Evolutionary conservation across 2,113 vertebrate genomes (phyloP).

Genomic region (Sclerurus mexicanus): DNA sequence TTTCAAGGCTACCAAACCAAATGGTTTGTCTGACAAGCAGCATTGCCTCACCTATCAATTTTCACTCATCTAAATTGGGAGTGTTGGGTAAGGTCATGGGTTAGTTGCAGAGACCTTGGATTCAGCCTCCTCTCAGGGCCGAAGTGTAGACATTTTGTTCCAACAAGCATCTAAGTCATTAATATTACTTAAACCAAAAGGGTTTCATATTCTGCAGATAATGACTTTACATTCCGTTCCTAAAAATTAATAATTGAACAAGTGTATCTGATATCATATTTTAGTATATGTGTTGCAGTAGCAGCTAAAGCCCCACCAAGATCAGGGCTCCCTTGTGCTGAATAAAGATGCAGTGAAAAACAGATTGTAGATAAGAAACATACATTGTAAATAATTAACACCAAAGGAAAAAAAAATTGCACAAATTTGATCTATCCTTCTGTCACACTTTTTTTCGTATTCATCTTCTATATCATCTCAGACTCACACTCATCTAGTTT

Average conservation of each 20-base stretch:
- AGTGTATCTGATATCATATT: not conserved
- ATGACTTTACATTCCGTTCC: not conserved
- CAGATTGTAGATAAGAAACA: slow-evolving; percentile 42
- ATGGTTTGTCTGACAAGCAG: not conserved
- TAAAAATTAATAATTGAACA: not conserved
- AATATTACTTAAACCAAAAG: not conserved
- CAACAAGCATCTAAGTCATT: not conserved
- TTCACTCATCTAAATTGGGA: not conserved
- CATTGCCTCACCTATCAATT: not conserved
- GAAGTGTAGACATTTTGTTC: not conserved
- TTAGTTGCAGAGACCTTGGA: not conserved
- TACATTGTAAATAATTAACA: slow-evolving; percentile 55
- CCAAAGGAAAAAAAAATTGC: not conserved
- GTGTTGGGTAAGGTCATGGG: not conserved
- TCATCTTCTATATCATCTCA: not conserved
- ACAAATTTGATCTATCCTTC: slow-evolving; percentile 44
- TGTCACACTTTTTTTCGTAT: not conserved
- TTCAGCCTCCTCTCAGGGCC: not conserved
- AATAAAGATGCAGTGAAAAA: slow-evolving; percentile 16
- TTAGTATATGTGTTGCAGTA: not conserved
- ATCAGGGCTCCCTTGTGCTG: slow-evolving; percentile 1
- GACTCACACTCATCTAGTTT: not conserved
- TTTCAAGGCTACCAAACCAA: not conserved
- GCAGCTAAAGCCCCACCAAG: not conserved
- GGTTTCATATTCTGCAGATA: not conserved